A percentile compares a stretch with the other conserved stretches of the same genome.
Conservation (phyloP, 2,888 invertebrate genomes). For the Schizotus pectinicornis region DNA sequence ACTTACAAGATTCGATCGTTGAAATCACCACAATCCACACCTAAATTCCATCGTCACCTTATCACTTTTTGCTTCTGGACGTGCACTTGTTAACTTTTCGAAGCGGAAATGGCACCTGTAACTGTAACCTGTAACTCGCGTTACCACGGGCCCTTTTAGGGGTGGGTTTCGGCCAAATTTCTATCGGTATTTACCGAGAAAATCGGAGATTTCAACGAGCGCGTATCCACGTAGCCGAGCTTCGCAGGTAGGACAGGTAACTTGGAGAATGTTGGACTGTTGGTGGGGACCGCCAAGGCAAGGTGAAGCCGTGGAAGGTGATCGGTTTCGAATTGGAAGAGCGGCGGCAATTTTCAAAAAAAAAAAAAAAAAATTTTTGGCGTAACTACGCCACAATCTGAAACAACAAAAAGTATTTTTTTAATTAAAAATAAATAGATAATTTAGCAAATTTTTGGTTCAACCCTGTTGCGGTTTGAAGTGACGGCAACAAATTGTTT, state of each 20-base stretch:
- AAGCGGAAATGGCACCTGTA: background rate
- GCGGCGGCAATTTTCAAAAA: too few species aligned
- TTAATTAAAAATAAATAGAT: too few species aligned
- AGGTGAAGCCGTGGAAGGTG: too few species aligned
- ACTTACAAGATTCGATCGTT: conserved; percentile 24
- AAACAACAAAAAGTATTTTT: too few species aligned
- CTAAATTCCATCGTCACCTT: conserved; percentile 16
- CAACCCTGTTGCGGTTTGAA: too few species aligned
- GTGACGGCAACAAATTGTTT: too few species aligned
- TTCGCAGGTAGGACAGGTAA: conserved; percentile 22
- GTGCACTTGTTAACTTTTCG: conserved; percentile 8
- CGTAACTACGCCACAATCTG: too few species aligned
- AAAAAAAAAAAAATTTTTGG: too few species aligned
- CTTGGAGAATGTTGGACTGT: conserved; percentile 9
- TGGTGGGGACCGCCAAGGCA: too few species aligned
- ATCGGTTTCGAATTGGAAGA: too few species aligned
- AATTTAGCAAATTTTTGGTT: too few species aligned
- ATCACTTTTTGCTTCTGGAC: background rate
- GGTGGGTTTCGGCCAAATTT: background rate
- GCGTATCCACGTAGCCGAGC: conserved; percentile 21
- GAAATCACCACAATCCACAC: conserved; percentile 12
- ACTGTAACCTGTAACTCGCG: background rate
- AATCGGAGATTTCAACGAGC: conserved; percentile 23
- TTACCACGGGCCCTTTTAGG: background rate
- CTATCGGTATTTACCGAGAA: background rate